Conservation (phyloP, 2,888 invertebrate genomes). For the Escarpia spicata region DNA sequence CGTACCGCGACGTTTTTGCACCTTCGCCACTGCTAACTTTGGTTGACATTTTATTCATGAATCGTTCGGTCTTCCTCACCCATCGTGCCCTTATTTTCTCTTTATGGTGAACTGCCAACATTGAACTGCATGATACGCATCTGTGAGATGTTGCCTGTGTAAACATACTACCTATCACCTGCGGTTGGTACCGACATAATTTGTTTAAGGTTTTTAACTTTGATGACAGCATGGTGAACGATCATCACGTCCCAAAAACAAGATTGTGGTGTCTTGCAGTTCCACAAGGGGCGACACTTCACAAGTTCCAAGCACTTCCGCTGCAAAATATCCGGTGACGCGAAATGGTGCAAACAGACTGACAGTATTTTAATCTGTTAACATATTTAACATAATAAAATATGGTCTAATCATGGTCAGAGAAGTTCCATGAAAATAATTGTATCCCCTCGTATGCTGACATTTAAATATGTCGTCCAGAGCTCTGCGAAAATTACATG, state of each 20-base stretch:
- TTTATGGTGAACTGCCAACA: neutral
- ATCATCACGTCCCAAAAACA: neutral
- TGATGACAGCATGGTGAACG: neutral
- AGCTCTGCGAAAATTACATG: conserved; percentile 52
- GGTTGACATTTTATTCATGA: conserved; percentile 17
- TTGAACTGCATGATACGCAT: neutral
- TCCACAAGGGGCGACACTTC: neutral
- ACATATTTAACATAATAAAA: neutral
- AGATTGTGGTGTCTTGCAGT: neutral
- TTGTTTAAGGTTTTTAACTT: neutral
- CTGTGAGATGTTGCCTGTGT: neutral
- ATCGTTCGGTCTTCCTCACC: conserved; percentile 18
- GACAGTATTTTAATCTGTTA: neutral
- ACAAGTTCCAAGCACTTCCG: neutral
- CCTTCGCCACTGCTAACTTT: neutral
- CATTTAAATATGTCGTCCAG: conserved; percentile 51
- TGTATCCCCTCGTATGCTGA: neutral
- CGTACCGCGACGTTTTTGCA: neutral
- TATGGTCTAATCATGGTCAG: neutral
- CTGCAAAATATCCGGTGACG: conserved; percentile 2
- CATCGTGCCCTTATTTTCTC: conserved; percentile 7
- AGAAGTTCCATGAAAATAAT: neutral
- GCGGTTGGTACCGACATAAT: neutral
- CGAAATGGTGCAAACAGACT: conserved; percentile 5
- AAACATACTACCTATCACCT: neutral